Conservation (phyloP, 2,113 vertebrate species). For the Seriola dumerili region DNA sequence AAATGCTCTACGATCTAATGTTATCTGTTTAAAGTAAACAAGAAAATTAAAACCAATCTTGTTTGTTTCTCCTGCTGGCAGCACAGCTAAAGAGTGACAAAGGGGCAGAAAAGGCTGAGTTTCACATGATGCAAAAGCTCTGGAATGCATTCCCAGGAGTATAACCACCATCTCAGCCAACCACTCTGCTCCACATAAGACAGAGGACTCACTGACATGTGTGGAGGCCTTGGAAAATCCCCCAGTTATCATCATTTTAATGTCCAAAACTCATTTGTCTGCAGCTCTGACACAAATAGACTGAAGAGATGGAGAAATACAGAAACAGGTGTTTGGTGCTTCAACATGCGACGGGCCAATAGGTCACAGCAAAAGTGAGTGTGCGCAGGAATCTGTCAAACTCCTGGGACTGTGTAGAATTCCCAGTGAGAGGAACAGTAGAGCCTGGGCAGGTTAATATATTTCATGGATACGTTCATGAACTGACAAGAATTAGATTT, state of each 20-base stretch:
- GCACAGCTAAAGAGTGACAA: slow-evolving; percentile 54
- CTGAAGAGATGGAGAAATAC: slow-evolving; percentile 9
- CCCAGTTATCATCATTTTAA: slow-evolving; percentile 29
- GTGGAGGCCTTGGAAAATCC: slow-evolving; percentile 49
- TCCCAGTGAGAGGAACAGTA: neutral
- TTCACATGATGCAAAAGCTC: slow-evolving; percentile 80
- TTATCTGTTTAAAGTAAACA: slow-evolving; percentile 6
- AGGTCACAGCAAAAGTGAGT: neutral
- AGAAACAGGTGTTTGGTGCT: slow-evolving; percentile 52
- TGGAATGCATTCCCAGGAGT: slow-evolving; percentile 77
- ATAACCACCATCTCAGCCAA: slow-evolving; percentile 49
- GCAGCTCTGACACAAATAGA: slow-evolving; percentile 8
- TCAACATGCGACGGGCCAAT: neutral
- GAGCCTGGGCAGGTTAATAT: neutral
- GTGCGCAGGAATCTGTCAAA: slow-evolving; percentile 30
- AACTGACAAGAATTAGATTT: neutral
- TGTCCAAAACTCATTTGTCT: slow-evolving; percentile 52
- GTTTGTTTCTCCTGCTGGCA: slow-evolving; percentile 63
- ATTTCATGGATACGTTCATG: neutral
- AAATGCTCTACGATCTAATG: neutral
- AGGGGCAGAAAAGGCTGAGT: slow-evolving; percentile 65
- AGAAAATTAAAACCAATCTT: slow-evolving; percentile 24
- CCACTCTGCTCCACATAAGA: slow-evolving; percentile 41
- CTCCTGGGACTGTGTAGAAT: neutral
- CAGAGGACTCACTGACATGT: slow-evolving; percentile 45